These are phyloP conservation scores for Augochlorella aurata DNA, from an alignment of 2,888 invertebrate species.

Conservation along the genomic window DNA sequence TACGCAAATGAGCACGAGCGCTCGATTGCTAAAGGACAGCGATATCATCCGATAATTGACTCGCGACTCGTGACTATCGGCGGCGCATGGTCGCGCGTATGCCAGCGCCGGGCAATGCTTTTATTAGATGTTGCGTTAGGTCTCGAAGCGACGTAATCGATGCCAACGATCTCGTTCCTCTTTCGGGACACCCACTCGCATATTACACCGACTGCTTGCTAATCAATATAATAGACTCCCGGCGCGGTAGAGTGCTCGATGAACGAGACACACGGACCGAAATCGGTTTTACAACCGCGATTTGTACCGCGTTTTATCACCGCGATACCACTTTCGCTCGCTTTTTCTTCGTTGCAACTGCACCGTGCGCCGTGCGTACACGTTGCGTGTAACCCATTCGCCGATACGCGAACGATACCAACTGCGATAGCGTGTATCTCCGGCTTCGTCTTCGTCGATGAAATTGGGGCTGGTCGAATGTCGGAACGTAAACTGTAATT, in stretches of 20 bases:
- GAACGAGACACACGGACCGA: neutral
- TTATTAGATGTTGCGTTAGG: constrained; percentile 33
- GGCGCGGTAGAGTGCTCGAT: neutral
- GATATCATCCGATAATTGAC: constrained; percentile 55
- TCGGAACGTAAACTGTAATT: constrained; percentile 1
- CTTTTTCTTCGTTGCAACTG: neutral
- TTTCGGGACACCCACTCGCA: constrained; percentile 23
- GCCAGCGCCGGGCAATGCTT: constrained; percentile 11
- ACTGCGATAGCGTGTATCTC: neutral
- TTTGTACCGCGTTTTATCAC: neutral
- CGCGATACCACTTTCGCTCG: neutral
- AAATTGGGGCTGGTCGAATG: neutral
- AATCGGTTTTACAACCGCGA: neutral
- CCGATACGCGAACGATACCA: neutral
- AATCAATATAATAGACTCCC: constrained; percentile 15
- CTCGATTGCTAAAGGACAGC: constrained; percentile 28
- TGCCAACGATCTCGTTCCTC: constrained; percentile 24
- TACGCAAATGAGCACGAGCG: constrained; percentile 59
- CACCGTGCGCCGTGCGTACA: neutral
- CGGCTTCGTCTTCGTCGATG: neutral
- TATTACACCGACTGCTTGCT: constrained; percentile 11
- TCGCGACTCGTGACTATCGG: constrained; percentile 34
- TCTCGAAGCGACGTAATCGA: constrained; percentile 16
- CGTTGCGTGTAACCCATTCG: neutral
- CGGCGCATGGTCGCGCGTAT: neutral